Evolutionary conservation across 2,888 invertebrate genomes (phyloP).

Genomic region (Chaitophorus viminalis): DNA sequence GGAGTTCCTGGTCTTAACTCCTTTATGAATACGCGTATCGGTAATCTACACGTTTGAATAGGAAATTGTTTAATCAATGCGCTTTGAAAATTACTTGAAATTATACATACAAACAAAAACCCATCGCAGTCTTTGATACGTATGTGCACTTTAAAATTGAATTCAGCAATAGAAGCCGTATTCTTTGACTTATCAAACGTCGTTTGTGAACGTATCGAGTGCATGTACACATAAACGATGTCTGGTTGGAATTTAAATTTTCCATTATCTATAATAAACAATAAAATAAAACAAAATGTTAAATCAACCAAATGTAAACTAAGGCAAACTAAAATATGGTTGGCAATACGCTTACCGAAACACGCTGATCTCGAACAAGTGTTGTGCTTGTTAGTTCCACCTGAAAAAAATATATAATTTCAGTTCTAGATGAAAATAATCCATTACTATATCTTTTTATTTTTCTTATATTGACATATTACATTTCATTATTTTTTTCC

Average conservation of each 20-base stretch:
- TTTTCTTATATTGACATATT: no score
- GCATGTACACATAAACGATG: conserved; percentile 52
- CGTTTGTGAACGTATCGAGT: conserved; percentile 65
- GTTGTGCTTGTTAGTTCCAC: not conserved
- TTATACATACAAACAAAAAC: conserved; percentile 63
- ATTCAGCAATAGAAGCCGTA: conserved; percentile 64
- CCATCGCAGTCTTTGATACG: conserved; percentile 64
- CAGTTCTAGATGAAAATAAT: not conserved
- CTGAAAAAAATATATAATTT: conserved; percentile 23
- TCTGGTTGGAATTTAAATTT: conserved; percentile 59
- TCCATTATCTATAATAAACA: conserved; percentile 40
- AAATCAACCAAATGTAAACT: not conserved
- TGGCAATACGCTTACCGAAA: conserved; percentile 2
- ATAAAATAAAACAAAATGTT: not conserved
- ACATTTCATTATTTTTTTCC: no score
- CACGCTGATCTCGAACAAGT: conserved; percentile 47
- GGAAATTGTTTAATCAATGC: not conserved
- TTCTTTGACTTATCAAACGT: conserved; percentile 69
- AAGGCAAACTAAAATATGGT: no score
- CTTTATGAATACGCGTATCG: conserved; percentile 43
- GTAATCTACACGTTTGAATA: conserved; percentile 7
- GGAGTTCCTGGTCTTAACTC: conserved; percentile 38
- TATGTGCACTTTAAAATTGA: conserved; percentile 61
- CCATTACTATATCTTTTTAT: no score
- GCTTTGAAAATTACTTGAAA: not conserved